Evolutionary conservation across 1,140 invertebrate species (phyloP).

Genomic region (Chionoecetes opilio): DNA sequence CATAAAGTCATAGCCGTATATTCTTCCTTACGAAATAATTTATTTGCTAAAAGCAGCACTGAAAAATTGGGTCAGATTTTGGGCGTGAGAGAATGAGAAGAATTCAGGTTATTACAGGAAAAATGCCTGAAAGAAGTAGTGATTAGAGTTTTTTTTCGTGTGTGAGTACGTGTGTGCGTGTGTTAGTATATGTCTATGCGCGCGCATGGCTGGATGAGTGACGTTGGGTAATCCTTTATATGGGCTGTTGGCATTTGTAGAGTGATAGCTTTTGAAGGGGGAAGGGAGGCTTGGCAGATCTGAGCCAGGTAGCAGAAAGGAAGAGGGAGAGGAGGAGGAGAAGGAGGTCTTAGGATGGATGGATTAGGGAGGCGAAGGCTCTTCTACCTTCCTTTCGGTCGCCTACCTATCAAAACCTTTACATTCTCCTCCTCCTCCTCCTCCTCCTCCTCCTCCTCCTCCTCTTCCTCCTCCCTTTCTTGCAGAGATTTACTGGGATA

Average conservation of each 20-base stretch:
- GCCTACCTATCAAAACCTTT: slow-evolving; percentile 9
- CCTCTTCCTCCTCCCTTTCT: neutral
- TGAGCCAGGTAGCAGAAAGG: neutral
- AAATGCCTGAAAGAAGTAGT: neutral
- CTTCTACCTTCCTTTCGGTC: neutral
- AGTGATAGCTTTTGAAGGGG: slow-evolving; percentile 55
- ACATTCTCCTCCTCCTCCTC: neutral
- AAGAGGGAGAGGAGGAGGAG: neutral
- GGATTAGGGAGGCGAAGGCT: slow-evolving; percentile 29
- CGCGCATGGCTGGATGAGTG: neutral
- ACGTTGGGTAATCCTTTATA: slow-evolving; percentile 32
- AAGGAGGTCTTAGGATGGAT: neutral
- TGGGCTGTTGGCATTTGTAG: slow-evolving; percentile 62
- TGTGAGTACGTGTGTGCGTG: slow-evolving; percentile 44
- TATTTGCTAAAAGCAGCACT: too few species aligned
- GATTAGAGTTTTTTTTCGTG: slow-evolving; percentile 33
- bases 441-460: slow-evolving; percentile 5
- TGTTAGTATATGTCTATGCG: slow-evolving; percentile 34
- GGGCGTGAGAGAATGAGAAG: neutral
- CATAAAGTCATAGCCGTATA: neutral
- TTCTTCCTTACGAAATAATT: too few species aligned
- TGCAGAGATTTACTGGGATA: neutral
- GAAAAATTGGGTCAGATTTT: too few species aligned
- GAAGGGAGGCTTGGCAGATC: neutral
- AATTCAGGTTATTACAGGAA: neutral